Base-by-base conservation (phyloP, 2,888 invertebrate genomes). In the Sepiola atlantica region DNA sequence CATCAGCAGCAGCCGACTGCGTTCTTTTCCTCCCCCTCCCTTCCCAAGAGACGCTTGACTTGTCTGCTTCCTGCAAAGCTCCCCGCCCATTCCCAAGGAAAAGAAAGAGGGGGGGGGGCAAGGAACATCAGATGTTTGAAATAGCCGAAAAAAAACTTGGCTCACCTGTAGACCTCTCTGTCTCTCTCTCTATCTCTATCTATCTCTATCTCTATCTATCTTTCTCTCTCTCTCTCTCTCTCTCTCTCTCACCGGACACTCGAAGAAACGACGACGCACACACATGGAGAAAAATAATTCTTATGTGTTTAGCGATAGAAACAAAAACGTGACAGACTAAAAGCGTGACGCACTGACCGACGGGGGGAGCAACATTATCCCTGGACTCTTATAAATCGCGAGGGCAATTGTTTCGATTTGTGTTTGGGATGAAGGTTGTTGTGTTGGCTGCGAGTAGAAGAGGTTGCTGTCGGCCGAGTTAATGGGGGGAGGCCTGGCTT, bases 111-210 rank as follows among this genome's bases (percentile, higher is more conserved):
- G 2, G 45, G 45, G 8, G 8, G n/a, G n/a, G 32, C n/a, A n/a
- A 77, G 77, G 16, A 77, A n/a, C 77, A 77, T n/a, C 77, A 77
- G 77, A 77, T 77, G 77, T 77, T 77, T 77, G 77, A n/a, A 77
- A 77, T 77, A 77, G 77, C 77, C 77, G 77, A 77, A 77, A n/a
- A 77, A 77, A n/a, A n/a, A 77, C 32, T 77, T 77, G n/a, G 77
- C 77, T 77, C 77, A 77, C 77, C 77, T 77, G 77, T 77, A 77
- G 32, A 77, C 28, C n/a, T n/a, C 77, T 77, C n/a, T 77, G n/a
- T 32, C n/a, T n/a, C 32, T 16, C 77, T n/a, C 77, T n/a, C 45
- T 2, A 2, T 45, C 45, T 45, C 45, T 45, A 2, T 2, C 45
- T 45, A 4, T 45, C 45, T 45, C 45, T 45, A 2, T 45, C 45